A percentile compares a stretch with the other conserved stretches of the same genome.
These are phyloP conservation scores for Cordilura impudica DNA, from an alignment of 2,888 invertebrate species.

Conservation along the genomic window DNA sequence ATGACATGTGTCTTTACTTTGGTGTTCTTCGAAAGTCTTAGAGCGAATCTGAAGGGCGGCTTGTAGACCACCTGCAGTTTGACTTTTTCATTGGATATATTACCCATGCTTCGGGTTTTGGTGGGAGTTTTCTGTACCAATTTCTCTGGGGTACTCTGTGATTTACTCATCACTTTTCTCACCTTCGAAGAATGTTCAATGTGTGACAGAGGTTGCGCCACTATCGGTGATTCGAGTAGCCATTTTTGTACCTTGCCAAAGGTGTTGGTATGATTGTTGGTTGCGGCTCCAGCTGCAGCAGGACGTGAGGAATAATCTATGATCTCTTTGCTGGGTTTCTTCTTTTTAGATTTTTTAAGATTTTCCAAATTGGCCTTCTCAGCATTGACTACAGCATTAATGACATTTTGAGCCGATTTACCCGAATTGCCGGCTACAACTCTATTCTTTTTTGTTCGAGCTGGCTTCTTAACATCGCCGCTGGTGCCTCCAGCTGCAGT, in stretches of 20 bases:
- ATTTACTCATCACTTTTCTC: slow-evolving; percentile 83
- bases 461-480: slow-evolving; percentile 52
- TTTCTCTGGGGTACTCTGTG: slow-evolving; percentile 89
- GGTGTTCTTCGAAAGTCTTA: slow-evolving; percentile 81
- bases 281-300: slow-evolving; percentile 76
- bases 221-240: slow-evolving; percentile 85
- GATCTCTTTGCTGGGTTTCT: slow-evolving; percentile 82
- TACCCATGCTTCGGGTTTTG: slow-evolving; percentile 85
- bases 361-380: slow-evolving; percentile 74
- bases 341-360: slow-evolving; percentile 78
- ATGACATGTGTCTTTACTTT: slow-evolving; percentile 77
- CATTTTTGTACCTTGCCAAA: slow-evolving; percentile 91
- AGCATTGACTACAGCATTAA: slow-evolving; percentile 72
- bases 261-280: slow-evolving; percentile 77
- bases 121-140: slow-evolving; percentile 82
- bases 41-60: slow-evolving; percentile 91
- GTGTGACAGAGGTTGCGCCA: slow-evolving; percentile 76
- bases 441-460: slow-evolving; percentile 56
- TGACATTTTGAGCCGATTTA: slow-evolving; percentile 64
- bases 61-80: slow-evolving; percentile 91
- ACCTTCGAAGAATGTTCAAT: slow-evolving; percentile 77
- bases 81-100: slow-evolving; percentile 82
- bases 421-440: slow-evolving; percentile 34
- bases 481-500: slow-evolving; percentile 61
- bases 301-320: slow-evolving; percentile 83